Evolutionary conservation across 2,888 invertebrate species (phyloP), one percentile per base, ranked within the genome.

Genomic region (Acleris sparsana): DNA sequence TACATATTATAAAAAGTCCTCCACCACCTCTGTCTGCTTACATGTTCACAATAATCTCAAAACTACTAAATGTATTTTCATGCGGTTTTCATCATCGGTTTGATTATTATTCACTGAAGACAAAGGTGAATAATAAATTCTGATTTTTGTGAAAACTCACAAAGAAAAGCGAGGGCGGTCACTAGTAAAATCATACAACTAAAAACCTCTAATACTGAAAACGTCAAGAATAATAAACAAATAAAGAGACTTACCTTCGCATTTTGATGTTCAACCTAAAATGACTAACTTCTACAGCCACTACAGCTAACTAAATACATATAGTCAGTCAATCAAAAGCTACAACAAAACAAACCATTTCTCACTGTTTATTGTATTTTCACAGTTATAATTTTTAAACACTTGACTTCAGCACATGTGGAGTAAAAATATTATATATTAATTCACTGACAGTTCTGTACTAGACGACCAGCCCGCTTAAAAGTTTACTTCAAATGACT

Each of bases 321-420:
- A 60, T 51, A 25, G 55, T 51, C 55, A 51, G 44, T 65, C 55
- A 65, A 56, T 59, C 51, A 44, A 51, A 65, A 56, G 55, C 17
- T 39, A 39, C 3, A 13, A 39, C 16, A 58, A 51, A 65, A 65
- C 65, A 65, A 65, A 65, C 65, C 65, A 65, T 65, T 65, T 51
- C n/a, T 55, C 60, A 33, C 49, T 59, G 1, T 16, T 46, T 46
- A 46, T 46, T 46, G n/a, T 17, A 46, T 13, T 39, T 39, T 39
- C 39, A 17, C 46, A n/a, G 17, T n/a, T 44, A n/a, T 44, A 13
- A 44, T n/a, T n/a, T 33, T 33, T 39, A 13, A 46, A 16, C n/a
- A n/a, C 46, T 57, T 11, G 20, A 25, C 56, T 46, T 46, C 9
- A 43, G 25, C 57, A 57, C 57, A n/a, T 49, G 11, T 17, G 18